Percentiles rank a stretch among this genome's conserved stretches.
Evolutionary conservation across 2,797 vertebrate species (phyloP).

Genomic region (Scolopax bukidnonensis): DNA sequence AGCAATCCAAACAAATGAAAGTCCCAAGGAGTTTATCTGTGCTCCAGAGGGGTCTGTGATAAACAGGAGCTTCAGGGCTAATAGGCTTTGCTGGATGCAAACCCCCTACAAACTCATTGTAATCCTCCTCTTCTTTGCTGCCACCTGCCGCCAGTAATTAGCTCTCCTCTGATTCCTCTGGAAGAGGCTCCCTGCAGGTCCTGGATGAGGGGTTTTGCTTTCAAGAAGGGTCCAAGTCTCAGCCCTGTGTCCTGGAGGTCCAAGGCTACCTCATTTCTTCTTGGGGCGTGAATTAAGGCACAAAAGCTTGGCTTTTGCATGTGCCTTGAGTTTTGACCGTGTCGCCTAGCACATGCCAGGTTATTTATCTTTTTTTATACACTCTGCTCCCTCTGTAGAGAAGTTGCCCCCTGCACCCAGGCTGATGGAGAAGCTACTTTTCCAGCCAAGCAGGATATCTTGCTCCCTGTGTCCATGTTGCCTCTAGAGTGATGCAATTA

Average conservation of each 20-base stretch:
- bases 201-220: not conserved
- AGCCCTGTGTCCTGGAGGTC: not conserved
- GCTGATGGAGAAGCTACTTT: not conserved
- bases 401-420: rapidly evolving
- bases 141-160: not conserved
- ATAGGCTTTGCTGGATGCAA: constrained; percentile 48
- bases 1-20: constrained; percentile 29
- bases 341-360: not conserved
- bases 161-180: not conserved
- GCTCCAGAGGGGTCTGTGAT: not conserved
- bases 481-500: not conserved
- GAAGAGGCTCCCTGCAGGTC: not conserved
- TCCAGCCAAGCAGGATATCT: not conserved
- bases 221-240: not conserved
- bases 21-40: constrained; percentile 17
- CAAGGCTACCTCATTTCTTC: not conserved
- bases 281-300: not conserved
- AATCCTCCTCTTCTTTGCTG: constrained; percentile 31
- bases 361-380: not conserved
- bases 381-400: not conserved
- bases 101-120: not conserved
- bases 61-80: constrained; percentile 24
- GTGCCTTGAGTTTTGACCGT: not conserved
- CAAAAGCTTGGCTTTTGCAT: not conserved
- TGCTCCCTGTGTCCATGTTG: rapidly evolving